Evolutionary conservation across 2,888 invertebrate genomes (phyloP), one percentile per base, ranked within the genome.

Genomic region (Erannis defoliaria): DNA sequence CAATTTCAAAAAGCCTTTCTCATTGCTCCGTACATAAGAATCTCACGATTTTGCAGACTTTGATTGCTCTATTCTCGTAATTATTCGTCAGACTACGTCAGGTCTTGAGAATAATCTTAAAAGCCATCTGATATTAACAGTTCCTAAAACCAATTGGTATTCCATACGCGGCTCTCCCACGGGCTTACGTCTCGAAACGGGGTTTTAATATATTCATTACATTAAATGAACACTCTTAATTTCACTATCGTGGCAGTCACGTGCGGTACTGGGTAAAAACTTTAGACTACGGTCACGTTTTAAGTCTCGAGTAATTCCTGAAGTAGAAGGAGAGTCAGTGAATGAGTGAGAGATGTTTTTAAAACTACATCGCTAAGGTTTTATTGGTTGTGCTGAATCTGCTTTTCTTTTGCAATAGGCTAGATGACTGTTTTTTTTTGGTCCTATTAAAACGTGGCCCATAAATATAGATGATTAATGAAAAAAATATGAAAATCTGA

Each of bases 151-250:
- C 31, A 50, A 40, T 46, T 60, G 12, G 8, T 56, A 65, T 64
- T 62, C 67, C 35, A n/a, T 26, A 3, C 58, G 33, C 29, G 35
- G 1, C 40, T 50, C 53, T 57, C 48, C 49, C 53, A 48, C 37
- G 49, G 45, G 59, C 48, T 26, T 14, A 54, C 45, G 16, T 33
- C 42, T 38, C 46, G 42, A 46, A 46, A 59, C 53, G 48, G 58
- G 56, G 51, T 40, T 48, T 40, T 70, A 70, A 73, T 68, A 67
- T 66, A 73, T 75, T 72, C 71, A 70, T 73, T 66, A 68, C 67
- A 66, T 75, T 70, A 71, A 76, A 79, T 80, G 76, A 80, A 78
- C 78, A 80, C 79, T 84, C 78, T 81, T 82, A 81, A 85, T 85
- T 85, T 83, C 82, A 80, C 78, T 74, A 70, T 56, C 62, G 40